Evolutionary conservation across 2,113 vertebrate species (phyloP).

Genomic region (Tyrannus savana): DNA sequence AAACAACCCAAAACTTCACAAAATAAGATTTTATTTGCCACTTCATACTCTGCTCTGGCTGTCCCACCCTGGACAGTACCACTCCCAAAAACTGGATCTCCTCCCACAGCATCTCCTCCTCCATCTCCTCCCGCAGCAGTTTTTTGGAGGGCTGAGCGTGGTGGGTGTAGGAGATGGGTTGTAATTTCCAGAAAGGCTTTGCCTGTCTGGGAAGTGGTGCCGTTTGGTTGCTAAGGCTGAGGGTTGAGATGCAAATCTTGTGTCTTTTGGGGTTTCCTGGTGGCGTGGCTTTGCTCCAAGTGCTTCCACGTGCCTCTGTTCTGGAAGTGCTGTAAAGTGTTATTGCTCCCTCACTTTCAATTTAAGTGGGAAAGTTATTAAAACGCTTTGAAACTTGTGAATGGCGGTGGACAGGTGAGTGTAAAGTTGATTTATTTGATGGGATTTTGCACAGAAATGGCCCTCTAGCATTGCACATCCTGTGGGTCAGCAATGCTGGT

Average conservation of each 20-base stretch:
- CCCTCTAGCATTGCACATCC: neutral
- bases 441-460: neutral
- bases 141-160: fast-evolving
- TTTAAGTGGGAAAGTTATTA: neutral
- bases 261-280: neutral
- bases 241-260: neutral
- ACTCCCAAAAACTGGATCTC: neutral
- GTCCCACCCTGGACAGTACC: fast-evolving
- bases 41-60: neutral
- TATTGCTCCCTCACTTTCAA: fast-evolving
- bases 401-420: neutral
- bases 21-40: neutral
- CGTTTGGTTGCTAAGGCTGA: neutral
- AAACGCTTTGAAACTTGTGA: neutral
- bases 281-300: neutral
- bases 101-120: neutral
- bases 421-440: neutral
- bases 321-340: neutral
- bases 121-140: neutral
- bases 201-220: neutral
- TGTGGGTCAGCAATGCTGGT: neutral
- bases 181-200: neutral
- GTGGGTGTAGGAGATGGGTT: fast-evolving
- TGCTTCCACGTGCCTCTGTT: neutral
- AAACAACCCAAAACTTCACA: neutral